Evolutionary conservation across 2,113 vertebrate species (phyloP), one percentile per base, ranked within the genome.

Genomic region (Cnemophilus loriae): DNA sequence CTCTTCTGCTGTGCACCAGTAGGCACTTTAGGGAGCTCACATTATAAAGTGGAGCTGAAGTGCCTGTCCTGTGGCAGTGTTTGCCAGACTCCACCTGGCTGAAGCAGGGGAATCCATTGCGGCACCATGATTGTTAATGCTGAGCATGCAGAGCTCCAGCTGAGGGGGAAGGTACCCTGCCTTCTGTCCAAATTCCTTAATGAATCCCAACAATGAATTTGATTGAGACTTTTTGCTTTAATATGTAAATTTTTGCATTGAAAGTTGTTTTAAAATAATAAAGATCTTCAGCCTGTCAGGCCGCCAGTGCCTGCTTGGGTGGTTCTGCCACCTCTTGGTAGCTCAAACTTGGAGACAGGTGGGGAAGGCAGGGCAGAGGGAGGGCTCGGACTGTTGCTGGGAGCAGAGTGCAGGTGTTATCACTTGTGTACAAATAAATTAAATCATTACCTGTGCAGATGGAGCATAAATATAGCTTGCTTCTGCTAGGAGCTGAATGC

Each of bases 81-180:
- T 84, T 2, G 6, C 37, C 37, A 65, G 37, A 27, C 9, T 79
- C 47, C 59, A 44, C 60, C 39, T 90, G 69, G 30, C 28, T 84
- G 47, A 56, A 74, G 59, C 20, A 33, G 23, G 23, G 46, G 35
- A 89, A 28, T 46, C 23, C 52, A 14, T 13, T 86, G 39, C 30
- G 69, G 56, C 67, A 13, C 57, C 18, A 7, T 2, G 20, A 61
- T 61, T 0, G 0, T 56, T 47, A 55, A 50, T 50, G 42, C 46
- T 88, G 30, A 55, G 52, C 60, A 15, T 55, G 35, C 26, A 46
- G 57, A 80, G 15, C 60, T 90, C 50, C 39, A 85, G 16, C 53
- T 85, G 57, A 50, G 46, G 55, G n/a, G 26, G 50, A 73, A 50
- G 42, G 27, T 42, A 33, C 10, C 92, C 8, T 46, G n/a, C n/a